Evolutionary conservation across 2,113 vertebrate species (phyloP).

Genomic region (Erythrocercus mccallii): DNA sequence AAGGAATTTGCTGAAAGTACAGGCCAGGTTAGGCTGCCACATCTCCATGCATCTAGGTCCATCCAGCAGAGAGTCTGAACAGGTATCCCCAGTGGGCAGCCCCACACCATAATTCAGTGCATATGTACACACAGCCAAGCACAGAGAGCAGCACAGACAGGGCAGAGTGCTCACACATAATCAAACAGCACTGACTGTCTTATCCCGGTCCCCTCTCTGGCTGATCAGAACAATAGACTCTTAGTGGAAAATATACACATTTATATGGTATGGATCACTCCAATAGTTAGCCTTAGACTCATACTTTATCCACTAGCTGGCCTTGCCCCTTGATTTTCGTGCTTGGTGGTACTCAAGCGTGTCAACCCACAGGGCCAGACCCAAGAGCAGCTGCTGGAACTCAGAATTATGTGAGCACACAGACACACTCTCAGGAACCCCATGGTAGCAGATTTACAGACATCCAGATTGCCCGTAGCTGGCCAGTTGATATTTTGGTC

Average conservation of each 20-base stretch:
- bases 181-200: accelerated
- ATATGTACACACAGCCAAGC: accelerated
- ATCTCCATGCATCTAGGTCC: background rate
- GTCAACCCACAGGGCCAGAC: background rate
- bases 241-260: background rate
- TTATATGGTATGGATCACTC: too few species aligned
- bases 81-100: background rate
- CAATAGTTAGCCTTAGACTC: background rate
- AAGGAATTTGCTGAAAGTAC: background rate
- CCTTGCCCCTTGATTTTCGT: background rate
- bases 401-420: background rate
- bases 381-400: background rate
- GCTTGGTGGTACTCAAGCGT: background rate
- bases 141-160: background rate
- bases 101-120: background rate
- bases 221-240: accelerated
- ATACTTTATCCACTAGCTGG: background rate
- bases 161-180: accelerated
- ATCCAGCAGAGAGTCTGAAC: accelerated
- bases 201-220: background rate
- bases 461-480: background rate
- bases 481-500: background rate
- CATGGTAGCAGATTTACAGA: background rate
- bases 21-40: accelerated
- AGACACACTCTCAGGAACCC: accelerated